A percentile compares a stretch with the other conserved stretches of the same genome.
phyloP scores from a whole-genome alignment of 2,888 invertebrate species.

The Philereme transversata region DNA sequence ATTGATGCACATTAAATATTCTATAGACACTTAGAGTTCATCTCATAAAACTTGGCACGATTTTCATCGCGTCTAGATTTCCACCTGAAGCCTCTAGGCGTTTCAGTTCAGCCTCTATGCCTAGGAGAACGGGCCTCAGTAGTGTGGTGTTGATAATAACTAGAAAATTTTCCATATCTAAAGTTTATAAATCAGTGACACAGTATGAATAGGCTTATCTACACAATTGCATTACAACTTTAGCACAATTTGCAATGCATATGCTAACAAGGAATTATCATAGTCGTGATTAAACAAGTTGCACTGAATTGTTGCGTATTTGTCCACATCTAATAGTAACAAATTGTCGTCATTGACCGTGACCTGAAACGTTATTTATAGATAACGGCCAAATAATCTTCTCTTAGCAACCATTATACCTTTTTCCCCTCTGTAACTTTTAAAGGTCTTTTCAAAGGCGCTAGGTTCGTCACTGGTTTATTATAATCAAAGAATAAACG shows the following conservation, averaged over 20 bases:
- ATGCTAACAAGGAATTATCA: conserved; percentile 37
- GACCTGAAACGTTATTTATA: conserved; percentile 14
- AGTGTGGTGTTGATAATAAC: not conserved
- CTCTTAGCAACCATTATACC: not conserved
- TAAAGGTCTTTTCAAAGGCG: conserved; percentile 12
- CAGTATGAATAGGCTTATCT: conserved; percentile 9
- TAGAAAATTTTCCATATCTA: conserved; percentile 12
- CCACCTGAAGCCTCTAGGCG: not conserved
- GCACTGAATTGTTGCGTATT: conserved; percentile 6
- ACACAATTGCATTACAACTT: conserved; percentile 3
- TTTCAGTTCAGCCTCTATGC: not conserved
- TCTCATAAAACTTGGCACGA: not conserved
- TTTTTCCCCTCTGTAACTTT: conserved; percentile 1
- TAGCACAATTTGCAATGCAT: conserved; percentile 30
- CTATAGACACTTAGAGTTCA: not conserved
- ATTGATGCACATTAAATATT: not conserved
- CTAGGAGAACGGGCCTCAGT: not conserved
- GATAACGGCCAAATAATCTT: conserved; percentile 4
- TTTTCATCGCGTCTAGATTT: not conserved
- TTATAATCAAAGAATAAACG: not conserved
- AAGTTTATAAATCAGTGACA: conserved; percentile 11
- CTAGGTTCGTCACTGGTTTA: not conserved
- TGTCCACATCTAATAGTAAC: conserved; percentile 4
- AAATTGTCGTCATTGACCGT: conserved; percentile 7
- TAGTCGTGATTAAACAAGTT: conserved; percentile 29